These are phyloP conservation scores for Cantharis rufa DNA, from an alignment of 2,888 invertebrate genomes.

Conservation along the genomic window DNA sequence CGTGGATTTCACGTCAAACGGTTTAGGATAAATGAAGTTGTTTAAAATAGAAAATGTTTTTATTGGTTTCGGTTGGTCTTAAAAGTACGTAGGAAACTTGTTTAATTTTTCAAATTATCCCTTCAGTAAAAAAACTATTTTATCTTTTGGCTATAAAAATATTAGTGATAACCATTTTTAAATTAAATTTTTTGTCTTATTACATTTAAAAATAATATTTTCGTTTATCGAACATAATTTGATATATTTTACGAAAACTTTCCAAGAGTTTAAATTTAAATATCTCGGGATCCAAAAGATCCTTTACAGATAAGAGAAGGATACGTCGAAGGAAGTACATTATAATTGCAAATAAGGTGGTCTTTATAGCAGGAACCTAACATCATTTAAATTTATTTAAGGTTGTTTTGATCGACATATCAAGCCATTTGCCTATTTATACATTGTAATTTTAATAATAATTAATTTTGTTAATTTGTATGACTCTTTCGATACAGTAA, in stretches of 20 bases:
- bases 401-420: not conserved
- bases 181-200: not conserved
- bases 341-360: not conserved
- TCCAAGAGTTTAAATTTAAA: not conserved
- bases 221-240: not conserved
- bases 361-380: not conserved
- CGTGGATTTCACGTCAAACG: not conserved
- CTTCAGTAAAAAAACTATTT: not conserved
- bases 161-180: not conserved
- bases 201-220: not conserved
- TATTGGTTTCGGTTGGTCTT: not conserved
- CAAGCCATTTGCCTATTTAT: not conserved
- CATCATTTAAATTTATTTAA: not conserved
- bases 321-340: not conserved
- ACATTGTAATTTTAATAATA: not conserved
- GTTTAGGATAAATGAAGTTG: not conserved
- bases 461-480: not conserved
- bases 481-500: too few relatives aligned
- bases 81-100: not conserved
- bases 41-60: not conserved
- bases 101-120: not conserved
- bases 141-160: too few relatives aligned
- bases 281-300: not conserved
- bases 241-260: not conserved
- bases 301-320: not conserved